A percentile compares a stretch with the other conserved stretches of the same genome.
phyloP scores from a whole-genome alignment of 2,888 invertebrate species.

The Cotesia congregata region DNA sequence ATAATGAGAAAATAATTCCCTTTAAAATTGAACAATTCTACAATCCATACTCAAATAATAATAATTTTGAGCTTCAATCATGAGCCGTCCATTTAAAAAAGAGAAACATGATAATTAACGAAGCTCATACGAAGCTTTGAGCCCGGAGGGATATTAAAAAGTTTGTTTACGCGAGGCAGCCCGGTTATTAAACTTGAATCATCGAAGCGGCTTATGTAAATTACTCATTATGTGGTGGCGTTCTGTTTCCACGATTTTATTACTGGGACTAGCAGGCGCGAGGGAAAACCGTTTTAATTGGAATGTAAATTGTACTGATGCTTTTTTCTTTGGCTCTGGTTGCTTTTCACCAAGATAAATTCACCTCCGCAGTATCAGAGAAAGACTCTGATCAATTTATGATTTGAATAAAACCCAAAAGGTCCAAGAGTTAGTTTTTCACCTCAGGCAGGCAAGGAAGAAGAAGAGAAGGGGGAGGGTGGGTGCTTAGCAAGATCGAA shows the following conservation, averaged over 20 bases:
- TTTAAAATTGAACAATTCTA: no score
- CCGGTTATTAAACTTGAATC: constrained; percentile 58
- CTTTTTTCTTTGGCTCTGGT: background rate
- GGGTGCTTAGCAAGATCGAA: constrained; percentile 26
- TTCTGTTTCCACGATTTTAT: constrained; percentile 60
- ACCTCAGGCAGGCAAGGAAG: constrained; percentile 38
- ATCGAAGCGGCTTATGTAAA: constrained; percentile 62
- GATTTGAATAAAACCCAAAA: background rate
- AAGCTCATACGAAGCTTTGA: constrained; percentile 25
- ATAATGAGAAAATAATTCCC: no score
- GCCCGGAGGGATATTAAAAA: constrained; percentile 54
- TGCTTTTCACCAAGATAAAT: no score
- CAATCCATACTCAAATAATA: no score
- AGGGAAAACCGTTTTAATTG: constrained; percentile 60
- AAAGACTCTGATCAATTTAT: constrained; percentile 15
- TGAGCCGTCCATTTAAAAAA: background rate
- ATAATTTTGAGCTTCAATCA: no score
- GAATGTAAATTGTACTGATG: constrained; percentile 50
- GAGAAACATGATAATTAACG: background rate
- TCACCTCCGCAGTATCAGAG: no score
- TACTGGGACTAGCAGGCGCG: constrained; percentile 27
- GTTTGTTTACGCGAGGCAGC: constrained; percentile 54
- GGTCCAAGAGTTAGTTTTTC: background rate
- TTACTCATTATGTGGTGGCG: constrained; percentile 61
- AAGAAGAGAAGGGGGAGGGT: background rate